These are phyloP conservation scores for Rhingia campestris DNA, from an alignment of 2,888 invertebrate species.

Conservation along the genomic window DNA sequence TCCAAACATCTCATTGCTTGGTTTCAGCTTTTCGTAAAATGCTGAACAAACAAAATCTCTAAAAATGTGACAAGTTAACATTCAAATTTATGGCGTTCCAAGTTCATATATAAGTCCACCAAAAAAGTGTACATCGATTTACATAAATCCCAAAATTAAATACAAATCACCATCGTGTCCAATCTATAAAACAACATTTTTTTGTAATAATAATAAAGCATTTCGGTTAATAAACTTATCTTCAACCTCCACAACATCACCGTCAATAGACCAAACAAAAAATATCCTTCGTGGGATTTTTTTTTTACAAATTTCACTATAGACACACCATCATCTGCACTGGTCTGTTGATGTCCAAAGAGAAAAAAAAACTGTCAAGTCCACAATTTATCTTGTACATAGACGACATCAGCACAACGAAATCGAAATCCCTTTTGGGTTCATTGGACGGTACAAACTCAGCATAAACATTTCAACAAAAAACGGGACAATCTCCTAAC, in stretches of 20 bases:
- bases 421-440: background rate
- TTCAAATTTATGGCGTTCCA: too few species aligned
- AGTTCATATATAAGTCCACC: too few species aligned
- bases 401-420: background rate
- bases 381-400: constrained; percentile 6
- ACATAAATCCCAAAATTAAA: too few species aligned
- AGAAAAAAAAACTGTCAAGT: background rate
- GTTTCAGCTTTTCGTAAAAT: too few species aligned
- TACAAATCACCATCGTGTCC: background rate
- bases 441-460: background rate
- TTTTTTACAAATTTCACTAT: constrained; percentile 20
- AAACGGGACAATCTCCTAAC: background rate
- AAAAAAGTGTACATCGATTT: too few species aligned
- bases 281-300: constrained; percentile 7
- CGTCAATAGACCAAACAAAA: background rate
- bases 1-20: too few species aligned
- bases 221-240: constrained; percentile 32
- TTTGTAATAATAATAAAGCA: constrained; percentile 14
- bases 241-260: constrained; percentile 11
- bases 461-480: background rate
- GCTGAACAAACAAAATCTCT: too few species aligned
- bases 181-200: constrained; percentile 20
- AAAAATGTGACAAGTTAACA: too few species aligned
- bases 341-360: background rate
- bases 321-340: background rate